A percentile compares a stretch with the other conserved stretches of the same genome.
These are phyloP conservation scores for Hylomyscus alleni DNA, from an alignment of 2,797 vertebrate species.

Conservation along the genomic window DNA sequence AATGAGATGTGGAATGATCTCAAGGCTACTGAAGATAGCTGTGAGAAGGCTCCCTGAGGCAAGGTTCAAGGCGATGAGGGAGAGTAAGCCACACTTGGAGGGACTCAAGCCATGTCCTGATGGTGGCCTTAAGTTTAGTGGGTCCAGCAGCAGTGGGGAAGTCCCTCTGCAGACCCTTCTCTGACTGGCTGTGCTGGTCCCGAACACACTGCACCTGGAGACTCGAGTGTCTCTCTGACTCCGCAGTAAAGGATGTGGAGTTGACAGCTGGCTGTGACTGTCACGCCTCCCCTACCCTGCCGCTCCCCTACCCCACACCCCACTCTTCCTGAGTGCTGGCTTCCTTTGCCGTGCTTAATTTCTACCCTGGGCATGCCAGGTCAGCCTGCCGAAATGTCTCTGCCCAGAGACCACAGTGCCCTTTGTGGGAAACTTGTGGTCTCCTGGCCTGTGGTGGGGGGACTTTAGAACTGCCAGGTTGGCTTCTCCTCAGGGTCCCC, in stretches of 20 bases:
- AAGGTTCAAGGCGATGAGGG: no score
- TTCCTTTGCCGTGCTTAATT: no score
- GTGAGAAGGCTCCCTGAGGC: background rate
- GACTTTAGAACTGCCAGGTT: background rate
- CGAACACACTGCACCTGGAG: fast-evolving
- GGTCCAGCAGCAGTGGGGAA: background rate
- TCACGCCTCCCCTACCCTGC: background rate
- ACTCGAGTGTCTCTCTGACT: fast-evolving
- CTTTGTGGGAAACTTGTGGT: background rate
- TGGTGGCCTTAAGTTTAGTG: background rate
- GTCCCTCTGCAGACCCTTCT: background rate
- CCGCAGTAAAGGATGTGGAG: background rate
- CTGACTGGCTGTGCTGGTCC: background rate
- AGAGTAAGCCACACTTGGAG: background rate
- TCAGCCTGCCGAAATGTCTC: no score
- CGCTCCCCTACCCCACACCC: no score
- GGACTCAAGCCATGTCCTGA: background rate
- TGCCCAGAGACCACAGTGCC: fast-evolving
- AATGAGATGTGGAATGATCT: background rate
- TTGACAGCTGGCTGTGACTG: background rate
- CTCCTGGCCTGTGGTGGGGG: background rate
- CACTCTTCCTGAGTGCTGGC: background rate
- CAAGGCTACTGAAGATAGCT: background rate
- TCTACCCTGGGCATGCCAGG: background rate
- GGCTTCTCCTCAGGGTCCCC: background rate